phyloP scores from a whole-genome alignment of 2,797 vertebrate genomes.

The Protonibea diacanthus region DNA sequence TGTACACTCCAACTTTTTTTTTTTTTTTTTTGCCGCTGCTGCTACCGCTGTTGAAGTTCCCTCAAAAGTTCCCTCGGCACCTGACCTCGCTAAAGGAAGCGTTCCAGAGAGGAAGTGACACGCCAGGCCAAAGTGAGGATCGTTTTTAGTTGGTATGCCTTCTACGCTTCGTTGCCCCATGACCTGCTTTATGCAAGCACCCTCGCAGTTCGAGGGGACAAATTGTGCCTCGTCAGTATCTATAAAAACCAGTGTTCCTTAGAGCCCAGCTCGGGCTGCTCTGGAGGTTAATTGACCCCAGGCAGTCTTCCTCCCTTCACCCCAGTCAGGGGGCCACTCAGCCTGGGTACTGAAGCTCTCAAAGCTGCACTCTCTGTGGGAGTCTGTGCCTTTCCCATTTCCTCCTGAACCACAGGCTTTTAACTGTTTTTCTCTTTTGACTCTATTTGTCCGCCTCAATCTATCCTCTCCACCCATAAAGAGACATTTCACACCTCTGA shows the following conservation, averaged over 20 bases:
- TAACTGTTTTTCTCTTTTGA: conserved; percentile 1
- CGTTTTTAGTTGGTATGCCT: conserved; percentile 51
- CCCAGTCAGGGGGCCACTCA: conserved; percentile 50
- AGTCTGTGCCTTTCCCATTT: conserved; percentile 46
- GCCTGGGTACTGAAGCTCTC: conserved; percentile 45
- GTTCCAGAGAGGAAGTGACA: conserved; percentile 46
- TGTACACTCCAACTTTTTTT: conserved; percentile 23
- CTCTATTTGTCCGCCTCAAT: conserved; percentile 22
- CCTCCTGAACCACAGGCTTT: conserved; percentile 40
- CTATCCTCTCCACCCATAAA: conserved; percentile 21
- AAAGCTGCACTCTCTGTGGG: conserved; percentile 60
- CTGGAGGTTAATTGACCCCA: conserved; percentile 75
- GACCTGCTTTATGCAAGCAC: conserved; percentile 75
- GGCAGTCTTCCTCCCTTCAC: conserved; percentile 57
- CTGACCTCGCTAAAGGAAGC: conserved; percentile 31
- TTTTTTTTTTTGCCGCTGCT: neutral
- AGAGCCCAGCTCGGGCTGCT: conserved; percentile 52
- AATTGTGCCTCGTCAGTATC: conserved; percentile 72
- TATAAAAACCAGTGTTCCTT: conserved; percentile 74
- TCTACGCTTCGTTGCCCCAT: conserved; percentile 64
- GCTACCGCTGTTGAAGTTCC: conserved; percentile 26
- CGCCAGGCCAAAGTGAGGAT: conserved; percentile 30
- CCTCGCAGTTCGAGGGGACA: conserved; percentile 57
- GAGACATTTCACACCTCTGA: conserved; percentile 41
- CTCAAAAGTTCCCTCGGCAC: conserved; percentile 23